These are phyloP conservation scores for Drosophila emarginata DNA, from an alignment of 2,888 invertebrate genomes.

Conservation along the genomic window DNA sequence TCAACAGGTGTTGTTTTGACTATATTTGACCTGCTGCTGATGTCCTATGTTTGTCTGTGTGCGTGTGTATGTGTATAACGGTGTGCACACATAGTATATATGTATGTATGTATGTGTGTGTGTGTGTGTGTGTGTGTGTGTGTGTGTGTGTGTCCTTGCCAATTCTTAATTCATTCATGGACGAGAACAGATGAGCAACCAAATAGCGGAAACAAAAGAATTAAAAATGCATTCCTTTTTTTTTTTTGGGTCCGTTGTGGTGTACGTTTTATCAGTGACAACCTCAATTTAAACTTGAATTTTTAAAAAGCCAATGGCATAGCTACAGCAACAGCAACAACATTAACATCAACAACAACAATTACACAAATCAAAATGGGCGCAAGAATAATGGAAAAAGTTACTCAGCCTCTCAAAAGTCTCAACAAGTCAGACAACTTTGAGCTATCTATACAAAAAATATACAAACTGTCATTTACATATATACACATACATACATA, in stretches of 20 bases:
- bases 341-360: slow-evolving; percentile 32
- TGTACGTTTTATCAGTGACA: slow-evolving; percentile 32
- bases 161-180: slow-evolving; percentile 42
- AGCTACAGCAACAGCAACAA: slow-evolving; percentile 56
- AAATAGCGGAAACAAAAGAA: slow-evolving; percentile 30
- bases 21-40: slow-evolving; percentile 27
- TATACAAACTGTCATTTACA: slow-evolving; percentile 9
- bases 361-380: slow-evolving; percentile 69
- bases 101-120: not conserved
- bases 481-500: slow-evolving; percentile 32
- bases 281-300: slow-evolving; percentile 46
- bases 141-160: slow-evolving; percentile 40
- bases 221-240: slow-evolving; percentile 41
- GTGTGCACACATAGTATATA: not conserved
- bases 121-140: not conserved
- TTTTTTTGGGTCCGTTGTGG: not conserved
- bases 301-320: slow-evolving; percentile 74
- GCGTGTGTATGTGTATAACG: slow-evolving; percentile 12
- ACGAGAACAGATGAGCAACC: slow-evolving; percentile 8
- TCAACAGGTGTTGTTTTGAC: slow-evolving; percentile 72
- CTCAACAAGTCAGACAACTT: slow-evolving; percentile 75
- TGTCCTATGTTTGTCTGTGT: not conserved
- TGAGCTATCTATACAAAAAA: slow-evolving; percentile 51
- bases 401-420: slow-evolving; percentile 46
- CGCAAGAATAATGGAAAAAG: slow-evolving; percentile 75